Evolutionary conservation across 2,113 vertebrate genomes (phyloP).

Genomic region (Rana temporaria): DNA sequence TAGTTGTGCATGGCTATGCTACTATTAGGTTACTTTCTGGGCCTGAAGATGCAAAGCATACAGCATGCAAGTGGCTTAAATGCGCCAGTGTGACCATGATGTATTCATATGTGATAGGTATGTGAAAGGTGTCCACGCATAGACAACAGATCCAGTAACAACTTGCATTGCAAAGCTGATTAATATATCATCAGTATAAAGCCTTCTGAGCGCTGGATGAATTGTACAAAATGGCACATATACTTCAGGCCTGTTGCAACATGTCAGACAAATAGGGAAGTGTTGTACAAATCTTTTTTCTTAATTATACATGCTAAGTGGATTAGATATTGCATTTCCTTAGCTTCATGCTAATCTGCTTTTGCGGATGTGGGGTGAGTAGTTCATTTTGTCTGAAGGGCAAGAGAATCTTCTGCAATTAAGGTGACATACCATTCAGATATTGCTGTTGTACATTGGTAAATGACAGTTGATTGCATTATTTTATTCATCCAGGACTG

Average conservation of each 20-base stretch:
- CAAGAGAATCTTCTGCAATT: conserved; percentile 16
- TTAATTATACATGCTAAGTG: conserved; percentile 55
- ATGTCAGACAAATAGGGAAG: conserved; percentile 49
- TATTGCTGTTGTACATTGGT: background rate
- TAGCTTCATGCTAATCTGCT: conserved; percentile 49
- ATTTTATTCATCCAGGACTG: background rate
- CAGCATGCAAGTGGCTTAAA: too few relatives aligned
- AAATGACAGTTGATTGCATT: background rate
- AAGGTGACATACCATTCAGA: background rate
- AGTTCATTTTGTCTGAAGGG: conserved; percentile 26
- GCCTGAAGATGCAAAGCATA: too few relatives aligned
- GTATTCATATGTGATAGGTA: too few relatives aligned
- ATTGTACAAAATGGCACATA: conserved; percentile 15
- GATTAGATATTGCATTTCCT: conserved; percentile 54
- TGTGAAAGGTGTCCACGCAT: background rate
- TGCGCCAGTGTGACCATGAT: too few relatives aligned
- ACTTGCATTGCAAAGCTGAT: conserved; percentile 9
- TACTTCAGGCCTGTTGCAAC: conserved; percentile 47
- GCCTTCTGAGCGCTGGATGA: conserved; percentile 30
- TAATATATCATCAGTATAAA: conserved; percentile 35
- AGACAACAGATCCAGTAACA: background rate
- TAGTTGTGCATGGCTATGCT: too few relatives aligned
- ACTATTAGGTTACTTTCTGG: too few relatives aligned
- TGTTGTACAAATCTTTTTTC: conserved; percentile 54
- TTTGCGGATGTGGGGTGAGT: conserved; percentile 36